phyloP scores from a whole-genome alignment of 2,888 invertebrate species.

The Teinopalpus imperialis region DNA sequence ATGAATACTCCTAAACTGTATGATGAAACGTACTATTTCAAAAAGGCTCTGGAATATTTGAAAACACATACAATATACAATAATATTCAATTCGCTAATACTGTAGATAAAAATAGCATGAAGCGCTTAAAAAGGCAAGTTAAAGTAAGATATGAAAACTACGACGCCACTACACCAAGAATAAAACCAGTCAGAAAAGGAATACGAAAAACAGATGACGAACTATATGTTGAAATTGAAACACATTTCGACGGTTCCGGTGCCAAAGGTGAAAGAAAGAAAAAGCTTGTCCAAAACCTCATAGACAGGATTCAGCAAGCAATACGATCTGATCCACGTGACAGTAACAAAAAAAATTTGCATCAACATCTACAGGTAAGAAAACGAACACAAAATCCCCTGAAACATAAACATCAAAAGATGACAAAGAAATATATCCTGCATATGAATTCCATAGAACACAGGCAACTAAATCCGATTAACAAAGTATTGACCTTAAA shows the following conservation, averaged over 20 bases:
- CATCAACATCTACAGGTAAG: constrained; percentile 46
- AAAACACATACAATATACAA: not conserved
- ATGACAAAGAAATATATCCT: constrained; percentile 36
- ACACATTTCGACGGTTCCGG: constrained; percentile 69
- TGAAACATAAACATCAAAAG: constrained; percentile 37
- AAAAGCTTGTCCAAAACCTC: constrained; percentile 55
- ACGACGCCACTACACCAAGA: constrained; percentile 31
- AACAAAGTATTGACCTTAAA: constrained; percentile 38
- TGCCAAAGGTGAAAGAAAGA: constrained; percentile 59
- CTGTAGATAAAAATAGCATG: not conserved
- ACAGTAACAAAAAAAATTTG: constrained; percentile 37
- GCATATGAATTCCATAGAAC: constrained; percentile 35
- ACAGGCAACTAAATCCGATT: constrained; percentile 54
- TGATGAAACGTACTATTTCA: constrained; percentile 4
- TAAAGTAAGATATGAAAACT: constrained; percentile 46
- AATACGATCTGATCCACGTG: constrained; percentile 44
- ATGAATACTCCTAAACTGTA: not conserved
- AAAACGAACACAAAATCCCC: constrained; percentile 57
- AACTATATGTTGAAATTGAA: constrained; percentile 71
- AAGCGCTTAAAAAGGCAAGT: constrained; percentile 59
- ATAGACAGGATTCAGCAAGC: constrained; percentile 68
- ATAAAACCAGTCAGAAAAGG: constrained; percentile 30
- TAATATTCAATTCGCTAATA: not conserved
- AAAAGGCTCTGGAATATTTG: constrained; percentile 13
- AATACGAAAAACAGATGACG: constrained; percentile 51